Conservation (phyloP, 2,888 invertebrate genomes). For the Heliconius charithonia region DNA sequence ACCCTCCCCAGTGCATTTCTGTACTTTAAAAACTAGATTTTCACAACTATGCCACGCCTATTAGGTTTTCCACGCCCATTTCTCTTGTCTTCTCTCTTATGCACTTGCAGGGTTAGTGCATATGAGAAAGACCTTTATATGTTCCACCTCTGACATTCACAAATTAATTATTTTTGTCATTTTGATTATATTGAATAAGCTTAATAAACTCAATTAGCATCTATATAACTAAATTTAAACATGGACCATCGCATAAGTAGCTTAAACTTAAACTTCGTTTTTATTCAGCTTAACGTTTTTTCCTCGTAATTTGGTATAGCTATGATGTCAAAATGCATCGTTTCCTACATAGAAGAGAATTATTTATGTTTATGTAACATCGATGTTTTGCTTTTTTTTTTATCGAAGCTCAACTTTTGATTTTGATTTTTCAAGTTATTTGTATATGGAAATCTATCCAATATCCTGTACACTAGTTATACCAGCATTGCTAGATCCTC, state of each 20-base stretch:
- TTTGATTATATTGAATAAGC: not conserved
- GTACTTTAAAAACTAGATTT: not conserved
- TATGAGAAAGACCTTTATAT: constrained; percentile 4
- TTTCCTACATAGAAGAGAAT: too few relatives aligned
- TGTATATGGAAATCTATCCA: not conserved
- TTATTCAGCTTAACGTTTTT: too few relatives aligned
- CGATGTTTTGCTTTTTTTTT: too few relatives aligned
- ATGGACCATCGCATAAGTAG: not conserved
- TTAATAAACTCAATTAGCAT: not conserved
- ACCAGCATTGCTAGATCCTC: not conserved
- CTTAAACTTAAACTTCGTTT: too few relatives aligned
- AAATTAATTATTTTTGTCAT: not conserved
- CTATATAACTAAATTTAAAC: not conserved
- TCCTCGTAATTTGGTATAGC: too few relatives aligned
- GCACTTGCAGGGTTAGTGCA: not conserved
- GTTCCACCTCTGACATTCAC: not conserved
- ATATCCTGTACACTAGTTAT: not conserved
- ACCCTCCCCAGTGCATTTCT: not conserved
- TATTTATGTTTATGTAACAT: too few relatives aligned
- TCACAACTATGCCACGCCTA: not conserved
- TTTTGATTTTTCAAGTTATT: not conserved
- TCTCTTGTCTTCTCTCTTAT: constrained; percentile 14
- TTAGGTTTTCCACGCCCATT: constrained; percentile 20
- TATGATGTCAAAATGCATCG: too few relatives aligned
- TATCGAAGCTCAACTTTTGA: too few relatives aligned